Evolutionary conservation across 2,113 vertebrate species (phyloP).

Genomic region (Entelurus aequoreus): DNA sequence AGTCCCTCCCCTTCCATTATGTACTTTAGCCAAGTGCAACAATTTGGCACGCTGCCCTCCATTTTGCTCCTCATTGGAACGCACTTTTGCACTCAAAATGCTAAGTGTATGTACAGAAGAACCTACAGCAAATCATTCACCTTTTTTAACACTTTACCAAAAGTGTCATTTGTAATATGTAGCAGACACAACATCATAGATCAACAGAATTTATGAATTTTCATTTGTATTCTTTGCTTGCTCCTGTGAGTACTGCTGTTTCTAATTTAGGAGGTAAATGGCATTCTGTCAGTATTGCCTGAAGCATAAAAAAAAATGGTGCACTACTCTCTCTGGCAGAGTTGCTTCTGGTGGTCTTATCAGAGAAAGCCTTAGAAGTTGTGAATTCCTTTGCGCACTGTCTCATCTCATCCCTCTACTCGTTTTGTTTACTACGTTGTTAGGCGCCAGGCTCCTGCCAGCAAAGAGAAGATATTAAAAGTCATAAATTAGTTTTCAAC

Average conservation of each 20-base stretch:
- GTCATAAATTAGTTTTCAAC: slow-evolving; percentile 59
- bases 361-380: slow-evolving; percentile 27
- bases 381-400: slow-evolving; percentile 49
- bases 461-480: slow-evolving; percentile 59
- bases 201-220: background rate
- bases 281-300: slow-evolving; percentile 11
- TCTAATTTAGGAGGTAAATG: slow-evolving; percentile 3
- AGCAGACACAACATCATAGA: no score
- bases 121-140: no score
- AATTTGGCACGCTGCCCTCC: no score
- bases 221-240: background rate
- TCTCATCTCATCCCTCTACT: slow-evolving; percentile 30
- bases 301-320: slow-evolving; percentile 8
- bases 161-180: no score
- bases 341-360: slow-evolving; percentile 35
- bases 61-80: no score
- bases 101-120: no score
- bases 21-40: no score
- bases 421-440: slow-evolving; percentile 64
- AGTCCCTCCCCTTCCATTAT: no score
- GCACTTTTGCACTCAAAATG: no score
- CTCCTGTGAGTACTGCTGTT: background rate
- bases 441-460: slow-evolving; percentile 46
- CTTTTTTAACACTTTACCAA: no score
- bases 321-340: no score